Percentiles rank a stretch among this genome's conserved stretches.
Conservation (phyloP, 2,797 vertebrate species). For the Cryptoblepharus egeriae region DNA sequence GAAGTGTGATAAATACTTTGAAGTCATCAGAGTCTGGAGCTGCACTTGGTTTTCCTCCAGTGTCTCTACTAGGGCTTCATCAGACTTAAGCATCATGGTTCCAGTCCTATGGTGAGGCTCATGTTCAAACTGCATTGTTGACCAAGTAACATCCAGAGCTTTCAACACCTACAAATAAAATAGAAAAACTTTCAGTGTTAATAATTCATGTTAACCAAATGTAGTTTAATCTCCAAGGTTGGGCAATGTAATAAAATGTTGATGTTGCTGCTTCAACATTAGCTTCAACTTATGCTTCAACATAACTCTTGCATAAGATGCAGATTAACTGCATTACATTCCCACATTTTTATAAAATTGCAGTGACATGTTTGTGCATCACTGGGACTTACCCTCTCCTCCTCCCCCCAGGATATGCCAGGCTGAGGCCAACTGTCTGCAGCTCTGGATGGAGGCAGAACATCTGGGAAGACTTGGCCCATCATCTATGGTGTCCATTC, state of each 20-base stretch:
- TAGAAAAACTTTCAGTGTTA: rapidly evolving
- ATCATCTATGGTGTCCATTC: too few relatives aligned
- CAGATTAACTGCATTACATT: too few relatives aligned
- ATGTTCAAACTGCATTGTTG: conserved; percentile 66
- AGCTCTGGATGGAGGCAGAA: too few relatives aligned
- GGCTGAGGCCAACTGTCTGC: too few relatives aligned
- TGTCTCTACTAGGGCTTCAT: conserved; percentile 73
- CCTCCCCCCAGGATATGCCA: too few relatives aligned
- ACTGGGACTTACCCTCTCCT: too few relatives aligned
- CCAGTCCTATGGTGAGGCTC: conserved; percentile 72
- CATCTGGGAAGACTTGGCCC: too few relatives aligned
- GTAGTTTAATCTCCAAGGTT: neutral
- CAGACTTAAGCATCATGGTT: conserved; percentile 66
- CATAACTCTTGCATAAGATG: too few relatives aligned
- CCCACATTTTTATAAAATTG: too few relatives aligned
- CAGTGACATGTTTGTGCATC: too few relatives aligned
- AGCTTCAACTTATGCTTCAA: too few relatives aligned
- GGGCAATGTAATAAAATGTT: neutral
- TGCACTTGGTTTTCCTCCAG: conserved; percentile 82
- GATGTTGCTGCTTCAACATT: neutral
- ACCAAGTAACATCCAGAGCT: conserved; percentile 74
- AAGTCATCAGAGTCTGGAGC: conserved; percentile 78
- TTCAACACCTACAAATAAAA: conserved; percentile 64
- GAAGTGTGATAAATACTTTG: conserved; percentile 79
- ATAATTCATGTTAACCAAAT: neutral